Evolutionary conservation across 2,113 vertebrate genomes (phyloP).

Genomic region (Pterophyllum scalare): DNA sequence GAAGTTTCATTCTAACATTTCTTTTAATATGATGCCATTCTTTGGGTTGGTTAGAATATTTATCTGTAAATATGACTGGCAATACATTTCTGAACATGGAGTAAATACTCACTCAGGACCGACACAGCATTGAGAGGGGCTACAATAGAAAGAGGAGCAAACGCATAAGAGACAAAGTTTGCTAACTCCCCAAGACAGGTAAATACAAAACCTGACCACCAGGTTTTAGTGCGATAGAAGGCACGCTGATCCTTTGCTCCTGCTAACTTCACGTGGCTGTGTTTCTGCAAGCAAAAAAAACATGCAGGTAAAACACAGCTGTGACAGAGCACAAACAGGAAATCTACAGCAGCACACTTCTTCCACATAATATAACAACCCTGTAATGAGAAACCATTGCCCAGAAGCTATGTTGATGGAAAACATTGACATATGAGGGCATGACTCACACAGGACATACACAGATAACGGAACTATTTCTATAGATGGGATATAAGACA

Average conservation of each 20-base stretch:
- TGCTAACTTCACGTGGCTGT: conserved; percentile 89
- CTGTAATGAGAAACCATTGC: not conserved
- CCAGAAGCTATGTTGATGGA: not conserved
- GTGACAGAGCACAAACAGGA: not conserved
- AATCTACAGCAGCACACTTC: not conserved
- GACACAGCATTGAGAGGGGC: conserved; percentile 93
- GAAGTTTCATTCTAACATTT: not conserved
- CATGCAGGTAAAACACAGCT: not conserved
- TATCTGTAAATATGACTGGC: not conserved
- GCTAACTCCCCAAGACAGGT: conserved; percentile 88
- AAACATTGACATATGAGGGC: not conserved
- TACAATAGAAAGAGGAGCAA: conserved; percentile 90
- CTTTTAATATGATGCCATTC: not conserved
- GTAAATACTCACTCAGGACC: conserved; percentile 84
- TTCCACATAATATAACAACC: not conserved
- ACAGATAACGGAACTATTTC: not conserved
- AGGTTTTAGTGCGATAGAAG: conserved; percentile 93
- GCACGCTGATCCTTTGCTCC: conserved; percentile 87
- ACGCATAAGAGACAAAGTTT: conserved; percentile 93
- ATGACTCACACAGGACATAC: not conserved
- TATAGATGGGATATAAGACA: no score
- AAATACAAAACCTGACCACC: conserved; percentile 92
- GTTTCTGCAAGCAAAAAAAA: conserved; percentile 83
- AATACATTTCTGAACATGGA: not conserved
- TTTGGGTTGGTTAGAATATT: not conserved